phyloP scores from a whole-genome alignment of 2,113 vertebrate genomes.

The Xenopus borealis region DNA sequence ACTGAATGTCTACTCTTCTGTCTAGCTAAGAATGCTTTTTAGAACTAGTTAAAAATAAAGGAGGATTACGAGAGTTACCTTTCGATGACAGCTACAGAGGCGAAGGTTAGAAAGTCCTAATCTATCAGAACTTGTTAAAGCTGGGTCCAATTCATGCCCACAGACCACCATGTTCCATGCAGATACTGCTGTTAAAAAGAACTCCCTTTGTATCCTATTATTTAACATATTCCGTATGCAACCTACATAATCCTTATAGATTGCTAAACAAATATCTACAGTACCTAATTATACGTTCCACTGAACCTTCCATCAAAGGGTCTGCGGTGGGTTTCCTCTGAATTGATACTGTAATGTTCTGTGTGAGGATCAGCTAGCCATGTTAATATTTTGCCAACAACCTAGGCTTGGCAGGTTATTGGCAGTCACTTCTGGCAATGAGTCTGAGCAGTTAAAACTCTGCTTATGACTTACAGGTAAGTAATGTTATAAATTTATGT shows the following conservation, averaged over 20 bases:
- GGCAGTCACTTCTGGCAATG: slow-evolving; percentile 55
- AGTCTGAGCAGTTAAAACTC: slow-evolving; percentile 51
- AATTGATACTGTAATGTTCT: slow-evolving; percentile 54
- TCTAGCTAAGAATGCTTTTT: too few species aligned
- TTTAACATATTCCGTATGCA: slow-evolving; percentile 11
- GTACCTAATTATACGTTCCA: slow-evolving; percentile 56
- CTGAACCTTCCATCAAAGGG: slow-evolving; percentile 58
- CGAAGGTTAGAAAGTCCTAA: too few species aligned
- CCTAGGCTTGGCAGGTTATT: slow-evolving; percentile 59
- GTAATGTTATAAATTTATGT: slow-evolving; percentile 65
- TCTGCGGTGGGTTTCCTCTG: slow-evolving; percentile 55
- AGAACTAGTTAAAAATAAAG: too few species aligned
- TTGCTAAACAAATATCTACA: slow-evolving; percentile 38
- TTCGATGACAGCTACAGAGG: too few species aligned
- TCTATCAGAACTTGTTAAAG: too few species aligned
- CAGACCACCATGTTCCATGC: slow-evolving; percentile 2
- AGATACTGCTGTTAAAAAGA: slow-evolving; percentile 1
- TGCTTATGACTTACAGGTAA: slow-evolving; percentile 64
- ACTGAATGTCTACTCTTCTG: too few species aligned
- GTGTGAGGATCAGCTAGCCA: slow-evolving; percentile 52
- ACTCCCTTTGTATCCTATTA: slow-evolving; percentile 27
- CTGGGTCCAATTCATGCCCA: background rate
- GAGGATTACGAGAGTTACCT: too few species aligned
- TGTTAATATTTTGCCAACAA: slow-evolving; percentile 55
- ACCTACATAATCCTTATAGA: slow-evolving; percentile 40